Evolutionary conservation across 2,797 vertebrate species (phyloP), one percentile per base, ranked within the genome.

Genomic region (Mormyrus proboscirostris): DNA sequence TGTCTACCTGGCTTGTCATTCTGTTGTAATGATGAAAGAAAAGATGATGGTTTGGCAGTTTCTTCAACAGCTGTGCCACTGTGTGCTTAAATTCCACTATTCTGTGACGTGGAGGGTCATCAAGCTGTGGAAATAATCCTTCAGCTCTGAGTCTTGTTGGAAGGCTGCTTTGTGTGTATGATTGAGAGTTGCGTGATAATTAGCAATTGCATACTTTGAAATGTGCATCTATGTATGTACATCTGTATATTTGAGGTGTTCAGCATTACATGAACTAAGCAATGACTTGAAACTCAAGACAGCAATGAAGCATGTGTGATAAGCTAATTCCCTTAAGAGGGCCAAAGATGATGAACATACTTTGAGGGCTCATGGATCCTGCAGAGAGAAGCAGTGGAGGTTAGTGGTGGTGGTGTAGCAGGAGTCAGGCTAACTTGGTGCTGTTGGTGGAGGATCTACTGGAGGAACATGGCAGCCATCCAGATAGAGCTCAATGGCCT

Each of bases 1-100:
- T 93, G 90, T 92, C 86, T 88, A 89, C 69, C 90, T 91, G 90
- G 91, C 90, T 85, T 94, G 91, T 93, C 91, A 91, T 79, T 89
- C 90, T 53, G 89, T 92, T 91, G 89, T 44, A 59, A 89, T 92
- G 89, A 88, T 90, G 89, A 65, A 49, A 88, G 89, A 65, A 49
- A 88, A 53, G 76, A n/a, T 38, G 22, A 49, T 62, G 49, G 44
- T 55, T 44, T 51, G 59, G 49, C 14, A 44, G 9, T 44, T 41
- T 41, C 19, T 44, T 8, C 73, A 82, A 22, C 8, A 47, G 76
- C 41, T 47, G 38, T 76, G 69, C 85, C 9, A 51, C 41, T 44
- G 44, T 88, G 53, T 41, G 86, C 88, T 87, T 84, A 22, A 65
- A 83, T 89, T 49, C 89, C 44, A 49, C 51, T 41, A 33, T 47